phyloP scores from a whole-genome alignment of 2,888 invertebrate genomes.

The Pammene fasciana region DNA sequence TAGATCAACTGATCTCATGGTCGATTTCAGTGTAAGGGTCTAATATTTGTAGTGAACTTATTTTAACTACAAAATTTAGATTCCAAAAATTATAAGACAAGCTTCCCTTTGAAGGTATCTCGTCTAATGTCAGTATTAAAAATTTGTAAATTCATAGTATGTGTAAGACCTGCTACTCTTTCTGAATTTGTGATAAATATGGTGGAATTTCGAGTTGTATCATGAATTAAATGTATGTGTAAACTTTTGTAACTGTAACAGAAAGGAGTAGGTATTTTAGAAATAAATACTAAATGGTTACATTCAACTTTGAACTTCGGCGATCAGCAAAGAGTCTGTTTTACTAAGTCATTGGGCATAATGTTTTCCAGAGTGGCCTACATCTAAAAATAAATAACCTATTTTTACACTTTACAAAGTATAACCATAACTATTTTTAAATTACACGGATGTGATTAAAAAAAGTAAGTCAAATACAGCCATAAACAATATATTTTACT shows the following conservation, averaged over 20 bases:
- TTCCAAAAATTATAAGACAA: neutral
- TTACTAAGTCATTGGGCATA: neutral
- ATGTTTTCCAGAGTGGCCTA: slow-evolving; percentile 1
- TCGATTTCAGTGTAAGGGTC: neutral
- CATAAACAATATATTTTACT: too few relatives aligned
- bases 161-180: neutral
- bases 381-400: neutral
- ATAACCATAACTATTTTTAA: too few relatives aligned
- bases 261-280: neutral
- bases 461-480: too few relatives aligned
- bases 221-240: slow-evolving; percentile 4
- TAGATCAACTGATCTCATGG: neutral
- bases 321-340: neutral
- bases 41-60: neutral
- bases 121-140: neutral
- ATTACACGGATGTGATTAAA: too few relatives aligned
- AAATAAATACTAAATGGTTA: neutral
- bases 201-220: neutral
- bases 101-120: neutral
- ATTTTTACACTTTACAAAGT: neutral
- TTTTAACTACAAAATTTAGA: neutral
- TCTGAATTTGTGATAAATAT: neutral
- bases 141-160: neutral
- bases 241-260: neutral
- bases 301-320: neutral